Conservation (phyloP, 1,140 invertebrate species). For the Pinna nobilis region DNA sequence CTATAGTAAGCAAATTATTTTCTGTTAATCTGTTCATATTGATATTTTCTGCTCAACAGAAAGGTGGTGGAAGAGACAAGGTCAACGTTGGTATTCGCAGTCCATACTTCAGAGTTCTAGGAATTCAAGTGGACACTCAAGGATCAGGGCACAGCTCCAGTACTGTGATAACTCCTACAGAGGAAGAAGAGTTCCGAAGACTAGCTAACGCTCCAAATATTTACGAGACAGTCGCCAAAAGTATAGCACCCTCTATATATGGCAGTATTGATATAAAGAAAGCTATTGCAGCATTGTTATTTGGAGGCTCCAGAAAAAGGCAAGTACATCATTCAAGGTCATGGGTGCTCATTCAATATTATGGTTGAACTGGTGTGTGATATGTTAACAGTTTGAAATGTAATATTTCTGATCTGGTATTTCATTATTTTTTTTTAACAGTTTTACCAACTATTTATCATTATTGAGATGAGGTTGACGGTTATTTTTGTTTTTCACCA, state of each 20-base stretch:
- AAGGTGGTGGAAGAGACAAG: conserved; percentile 80
- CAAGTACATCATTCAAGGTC: conserved; percentile 42
- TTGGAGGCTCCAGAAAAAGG: conserved; percentile 86
- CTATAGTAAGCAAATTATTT: not conserved
- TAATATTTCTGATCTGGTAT: too few relatives aligned
- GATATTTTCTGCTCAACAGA: conserved; percentile 13
- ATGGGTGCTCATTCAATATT: not conserved
- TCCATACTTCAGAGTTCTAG: conserved; percentile 96
- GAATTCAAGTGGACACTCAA: conserved; percentile 90
- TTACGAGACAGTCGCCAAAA: conserved; percentile 92
- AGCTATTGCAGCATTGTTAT: conserved; percentile 95
- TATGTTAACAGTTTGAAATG: too few relatives aligned
- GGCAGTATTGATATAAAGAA: conserved; percentile 97
- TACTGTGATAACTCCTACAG: conserved; percentile 77
- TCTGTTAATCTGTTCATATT: not conserved
- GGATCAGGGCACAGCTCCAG: conserved; percentile 81
- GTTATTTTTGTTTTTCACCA: conserved; percentile 50
- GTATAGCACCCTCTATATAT: conserved; percentile 98
- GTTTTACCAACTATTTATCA: too few relatives aligned
- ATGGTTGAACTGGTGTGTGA: not conserved
- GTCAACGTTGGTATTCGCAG: conserved; percentile 92
- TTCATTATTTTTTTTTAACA: too few relatives aligned
- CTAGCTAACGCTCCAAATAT: conserved; percentile 90
- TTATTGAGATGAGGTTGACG: too few relatives aligned
- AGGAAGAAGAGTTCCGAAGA: conserved; percentile 93